These are phyloP conservation scores for Tanytarsus gracilentus DNA, from an alignment of 2,888 invertebrate genomes.

Conservation along the genomic window DNA sequence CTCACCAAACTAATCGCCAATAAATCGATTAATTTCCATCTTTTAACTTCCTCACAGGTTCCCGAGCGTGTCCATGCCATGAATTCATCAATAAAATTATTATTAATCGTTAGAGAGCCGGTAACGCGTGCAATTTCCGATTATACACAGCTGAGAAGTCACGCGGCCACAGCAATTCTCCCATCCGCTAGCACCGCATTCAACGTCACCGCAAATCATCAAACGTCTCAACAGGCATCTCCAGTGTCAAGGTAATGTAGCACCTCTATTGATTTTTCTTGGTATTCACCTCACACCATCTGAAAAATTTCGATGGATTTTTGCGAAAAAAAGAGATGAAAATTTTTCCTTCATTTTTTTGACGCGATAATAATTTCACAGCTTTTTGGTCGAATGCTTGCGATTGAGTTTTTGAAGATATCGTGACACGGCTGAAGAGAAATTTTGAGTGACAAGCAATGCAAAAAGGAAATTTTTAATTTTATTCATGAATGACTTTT, in stretches of 20 bases:
- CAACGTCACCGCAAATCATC: constrained; percentile 37
- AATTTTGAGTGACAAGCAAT: no score
- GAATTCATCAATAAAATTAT: constrained; percentile 84
- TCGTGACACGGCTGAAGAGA: no score
- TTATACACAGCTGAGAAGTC: constrained; percentile 84
- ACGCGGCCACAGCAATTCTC: constrained; percentile 66
- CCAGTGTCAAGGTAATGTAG: constrained; percentile 31
- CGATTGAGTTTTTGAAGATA: no score
- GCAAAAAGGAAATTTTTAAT: no score
- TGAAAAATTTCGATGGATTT: no score
- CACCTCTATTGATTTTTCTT: no score
- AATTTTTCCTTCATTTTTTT: no score
- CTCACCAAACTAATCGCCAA: no score
- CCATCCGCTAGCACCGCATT: constrained; percentile 38
- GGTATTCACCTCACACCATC: no score
- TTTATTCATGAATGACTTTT: no score
- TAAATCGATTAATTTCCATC: neutral
- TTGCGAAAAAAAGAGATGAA: no score
- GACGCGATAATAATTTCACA: constrained; percentile 6
- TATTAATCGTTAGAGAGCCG: constrained; percentile 91
- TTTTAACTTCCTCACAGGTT: constrained; percentile 49
- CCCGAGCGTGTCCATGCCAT: constrained; percentile 89
- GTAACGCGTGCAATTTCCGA: constrained; percentile 94
- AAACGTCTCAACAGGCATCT: constrained; percentile 31
- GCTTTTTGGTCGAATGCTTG: neutral